These are phyloP conservation scores for Glaucopsyche alexis DNA, from an alignment of 2,888 invertebrate genomes.

Conservation along the genomic window DNA sequence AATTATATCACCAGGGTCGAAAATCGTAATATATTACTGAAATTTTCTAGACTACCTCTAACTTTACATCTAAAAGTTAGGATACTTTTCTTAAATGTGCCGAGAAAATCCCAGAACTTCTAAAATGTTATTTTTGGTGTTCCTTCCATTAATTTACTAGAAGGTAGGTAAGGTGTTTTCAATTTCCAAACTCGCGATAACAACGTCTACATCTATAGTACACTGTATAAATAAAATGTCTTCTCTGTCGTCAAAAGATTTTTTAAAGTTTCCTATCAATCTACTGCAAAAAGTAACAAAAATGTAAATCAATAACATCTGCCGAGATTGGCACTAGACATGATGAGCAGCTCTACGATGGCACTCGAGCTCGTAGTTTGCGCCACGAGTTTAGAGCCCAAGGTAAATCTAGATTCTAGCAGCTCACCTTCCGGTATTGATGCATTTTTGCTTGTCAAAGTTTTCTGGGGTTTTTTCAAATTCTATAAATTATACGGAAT, in stretches of 20 bases:
- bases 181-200: too few relatives aligned
- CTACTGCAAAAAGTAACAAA: background rate
- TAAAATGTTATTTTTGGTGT: background rate
- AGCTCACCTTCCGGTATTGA: background rate
- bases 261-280: background rate
- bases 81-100: background rate
- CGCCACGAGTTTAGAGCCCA: background rate
- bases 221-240: too few relatives aligned
- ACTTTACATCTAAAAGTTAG: background rate
- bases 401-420: slow-evolving; percentile 14
- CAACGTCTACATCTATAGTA: too few relatives aligned
- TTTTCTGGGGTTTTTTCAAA: background rate
- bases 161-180: background rate
- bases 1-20: background rate
- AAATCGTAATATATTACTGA: background rate
- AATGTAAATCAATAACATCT: slow-evolving; percentile 7
- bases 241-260: background rate
- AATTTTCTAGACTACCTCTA: background rate
- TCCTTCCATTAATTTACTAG: background rate
- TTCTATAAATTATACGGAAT: background rate
- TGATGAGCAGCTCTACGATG: background rate
- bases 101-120: background rate
- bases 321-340: slow-evolving; percentile 1
- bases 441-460: slow-evolving; percentile 11
- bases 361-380: slow-evolving; percentile 2